Base-by-base conservation (phyloP, 2,113 vertebrate species). In the Ctenomys sociabilis region DNA sequence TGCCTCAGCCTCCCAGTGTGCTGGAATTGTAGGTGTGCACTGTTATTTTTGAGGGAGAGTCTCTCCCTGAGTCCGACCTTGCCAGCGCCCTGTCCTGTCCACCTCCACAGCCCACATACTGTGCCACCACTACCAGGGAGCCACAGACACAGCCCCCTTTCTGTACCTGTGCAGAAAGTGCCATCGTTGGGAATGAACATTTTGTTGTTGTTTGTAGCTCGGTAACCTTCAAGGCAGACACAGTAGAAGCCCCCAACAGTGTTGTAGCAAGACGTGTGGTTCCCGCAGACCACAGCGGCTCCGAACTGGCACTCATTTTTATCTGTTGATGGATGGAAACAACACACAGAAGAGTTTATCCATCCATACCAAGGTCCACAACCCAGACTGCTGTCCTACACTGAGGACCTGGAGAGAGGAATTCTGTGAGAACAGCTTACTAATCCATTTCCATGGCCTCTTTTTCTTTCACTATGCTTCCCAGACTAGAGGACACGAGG, bases 181-280 rank as follows among this genome's bases (percentile, higher is more conserved):
- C 99, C 99, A 68, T 99, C 99, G 7, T 99, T 99, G 66, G 99
- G 99, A 98, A 99, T 99, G 98, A 99, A 99, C 0, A 97, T 97
- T 61, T 86, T 92, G 97, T 99, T 98, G 98, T 98, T 99, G 98
- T 99, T 99, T 7, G 99, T 99, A 7, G 99, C 99, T 88, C 96
- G 98, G 97, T 99, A 99, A 52, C 99, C 99, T 49, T 97, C 78
- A 12, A 99, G 97, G 91, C 99, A 99, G 88, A 99, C 98, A 4
- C 99, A 99, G 85, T 99, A 99, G 98, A 99, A 99, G 96, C 99
- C 99, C 96, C 99, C 99, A 0, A 98, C 98, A 0, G 99, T 99
- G 96, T 99, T 99, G 96, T 99, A 99, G 94, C 99, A 99, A 49
- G 96, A 95, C 0, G 99, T 99, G 95, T 99, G 98, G 52, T 98